Evolutionary conservation across 2,797 vertebrate species (phyloP).

Genomic region (Calcarius lapponicus): DNA sequence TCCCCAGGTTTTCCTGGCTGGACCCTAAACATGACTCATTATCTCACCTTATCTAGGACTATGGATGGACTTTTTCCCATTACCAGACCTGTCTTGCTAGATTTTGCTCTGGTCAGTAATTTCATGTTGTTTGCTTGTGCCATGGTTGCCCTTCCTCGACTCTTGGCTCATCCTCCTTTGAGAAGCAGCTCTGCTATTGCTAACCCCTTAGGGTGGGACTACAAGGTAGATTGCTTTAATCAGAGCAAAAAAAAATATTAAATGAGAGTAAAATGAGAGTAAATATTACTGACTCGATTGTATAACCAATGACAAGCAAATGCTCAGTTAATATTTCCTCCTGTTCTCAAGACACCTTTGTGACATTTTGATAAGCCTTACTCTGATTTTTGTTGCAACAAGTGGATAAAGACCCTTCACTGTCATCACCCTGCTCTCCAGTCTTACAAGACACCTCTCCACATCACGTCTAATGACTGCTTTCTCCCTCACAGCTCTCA

Average conservation of each 20-base stretch:
- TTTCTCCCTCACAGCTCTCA: not conserved
- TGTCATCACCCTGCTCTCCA: not conserved
- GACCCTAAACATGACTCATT: not conserved
- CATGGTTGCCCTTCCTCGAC: not conserved
- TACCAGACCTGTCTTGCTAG: not conserved
- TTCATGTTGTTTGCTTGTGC: not conserved
- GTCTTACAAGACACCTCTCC: not conserved
- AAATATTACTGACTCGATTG: not conserved
- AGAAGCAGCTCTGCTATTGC: not conserved
- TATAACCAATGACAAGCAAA: not conserved
- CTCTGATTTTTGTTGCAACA: not conserved
- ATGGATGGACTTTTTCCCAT: not conserved
- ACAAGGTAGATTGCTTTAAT: not conserved
- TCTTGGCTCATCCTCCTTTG: not conserved
- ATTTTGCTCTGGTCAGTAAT: not conserved
- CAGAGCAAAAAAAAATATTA: not conserved
- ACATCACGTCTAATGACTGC: not conserved
- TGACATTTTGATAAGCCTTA: not conserved
- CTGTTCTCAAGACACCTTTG: not conserved
- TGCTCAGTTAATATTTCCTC: not conserved
- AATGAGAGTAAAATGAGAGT: not conserved
- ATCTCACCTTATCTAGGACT: not conserved
- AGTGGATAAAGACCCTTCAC: not conserved
- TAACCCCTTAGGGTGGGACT: not conserved
- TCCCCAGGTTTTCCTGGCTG: not conserved